A percentile compares a stretch with the other conserved stretches of the same genome.
Evolutionary conservation across 2,113 vertebrate species (phyloP).

Genomic region (Gnathonemus longibarbis): DNA sequence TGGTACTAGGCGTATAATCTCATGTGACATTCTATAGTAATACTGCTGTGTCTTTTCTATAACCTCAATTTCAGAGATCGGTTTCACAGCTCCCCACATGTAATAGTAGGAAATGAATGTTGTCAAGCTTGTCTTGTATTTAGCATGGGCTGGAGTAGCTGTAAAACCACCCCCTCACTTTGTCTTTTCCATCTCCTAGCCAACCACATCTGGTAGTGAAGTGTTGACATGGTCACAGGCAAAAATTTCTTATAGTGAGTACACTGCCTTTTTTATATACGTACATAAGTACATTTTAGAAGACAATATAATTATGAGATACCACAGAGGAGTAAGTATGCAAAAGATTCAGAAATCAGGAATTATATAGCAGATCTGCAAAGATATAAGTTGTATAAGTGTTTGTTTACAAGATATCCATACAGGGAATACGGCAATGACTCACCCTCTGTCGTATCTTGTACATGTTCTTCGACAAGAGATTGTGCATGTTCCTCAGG

Average conservation of each 20-base stretch:
- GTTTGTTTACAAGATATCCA: background rate
- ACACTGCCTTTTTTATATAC: background rate
- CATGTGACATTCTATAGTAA: background rate
- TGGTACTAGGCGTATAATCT: background rate
- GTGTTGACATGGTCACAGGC: background rate
- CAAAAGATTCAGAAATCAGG: background rate
- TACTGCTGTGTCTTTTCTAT: background rate
- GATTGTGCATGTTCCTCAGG: slow-evolving; percentile 80
- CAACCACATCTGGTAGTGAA: background rate
- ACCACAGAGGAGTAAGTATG: background rate
- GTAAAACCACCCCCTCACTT: background rate
- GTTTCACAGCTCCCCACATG: background rate
- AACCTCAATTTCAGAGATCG: background rate
- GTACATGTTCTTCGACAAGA: slow-evolving; percentile 93
- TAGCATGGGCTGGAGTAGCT: background rate
- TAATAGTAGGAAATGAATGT: background rate
- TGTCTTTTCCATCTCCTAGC: background rate
- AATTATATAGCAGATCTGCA: background rate
- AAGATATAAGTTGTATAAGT: background rate
- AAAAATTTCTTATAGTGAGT: background rate
- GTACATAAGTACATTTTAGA: background rate
- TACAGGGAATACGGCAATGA: background rate
- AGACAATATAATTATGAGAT: background rate
- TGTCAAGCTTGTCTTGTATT: background rate
- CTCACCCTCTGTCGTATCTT: slow-evolving; percentile 88